These are phyloP conservation scores for Trichosurus vulpecula DNA, from an alignment of 2,797 vertebrate genomes.

Conservation along the genomic window DNA sequence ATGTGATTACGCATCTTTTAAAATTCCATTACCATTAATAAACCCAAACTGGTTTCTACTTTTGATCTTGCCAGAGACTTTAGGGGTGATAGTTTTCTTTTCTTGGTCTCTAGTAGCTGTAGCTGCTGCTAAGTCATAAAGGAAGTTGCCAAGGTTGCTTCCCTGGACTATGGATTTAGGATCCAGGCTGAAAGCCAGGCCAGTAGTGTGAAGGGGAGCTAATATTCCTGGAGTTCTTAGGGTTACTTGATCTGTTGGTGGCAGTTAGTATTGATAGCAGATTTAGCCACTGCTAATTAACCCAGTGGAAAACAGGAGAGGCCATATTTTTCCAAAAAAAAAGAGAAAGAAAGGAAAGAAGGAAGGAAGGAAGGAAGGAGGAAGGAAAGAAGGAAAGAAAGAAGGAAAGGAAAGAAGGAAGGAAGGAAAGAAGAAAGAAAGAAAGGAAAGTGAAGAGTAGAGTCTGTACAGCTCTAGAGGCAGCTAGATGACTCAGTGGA, in stretches of 20 bases:
- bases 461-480: neutral
- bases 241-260: neutral
- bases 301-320: neutral
- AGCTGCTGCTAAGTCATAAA: neutral
- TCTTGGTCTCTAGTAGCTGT: neutral
- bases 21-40: neutral
- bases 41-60: neutral
- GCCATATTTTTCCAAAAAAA: neutral
- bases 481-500: neutral
- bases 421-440: too few species aligned
- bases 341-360: neutral
- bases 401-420: too few species aligned
- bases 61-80: neutral
- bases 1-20: neutral
- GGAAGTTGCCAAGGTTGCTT: neutral
- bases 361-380: too few species aligned
- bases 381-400: too few species aligned
- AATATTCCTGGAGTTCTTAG: neutral
- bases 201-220: neutral
- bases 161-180: neutral
- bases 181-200: neutral
- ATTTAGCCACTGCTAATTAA: neutral
- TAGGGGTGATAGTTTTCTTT: neutral
- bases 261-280: neutral
- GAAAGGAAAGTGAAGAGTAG: too few species aligned